Conservation (phyloP, 2,113 vertebrate species). For the Craseonycteris thonglongyai region DNA sequence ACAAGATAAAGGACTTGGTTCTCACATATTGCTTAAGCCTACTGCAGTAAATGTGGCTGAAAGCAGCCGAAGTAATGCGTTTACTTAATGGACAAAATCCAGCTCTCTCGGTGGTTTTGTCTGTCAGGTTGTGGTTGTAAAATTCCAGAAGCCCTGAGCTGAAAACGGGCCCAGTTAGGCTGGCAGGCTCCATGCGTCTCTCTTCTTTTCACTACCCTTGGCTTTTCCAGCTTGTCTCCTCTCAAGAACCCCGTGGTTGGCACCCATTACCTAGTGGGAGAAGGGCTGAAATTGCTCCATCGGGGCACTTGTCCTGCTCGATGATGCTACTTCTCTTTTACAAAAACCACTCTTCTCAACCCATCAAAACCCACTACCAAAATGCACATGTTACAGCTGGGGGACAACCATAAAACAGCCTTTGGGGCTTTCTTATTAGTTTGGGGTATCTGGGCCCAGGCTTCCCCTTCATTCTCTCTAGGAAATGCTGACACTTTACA, state of each 20-base stretch:
- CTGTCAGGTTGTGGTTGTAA: background rate
- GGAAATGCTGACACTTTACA: too few relatives aligned
- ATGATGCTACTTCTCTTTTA: background rate
- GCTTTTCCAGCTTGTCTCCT: background rate
- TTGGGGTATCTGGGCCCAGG: background rate
- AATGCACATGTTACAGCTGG: background rate
- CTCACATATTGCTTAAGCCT: background rate
- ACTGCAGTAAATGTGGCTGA: background rate
- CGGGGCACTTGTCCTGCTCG: background rate
- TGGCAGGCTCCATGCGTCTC: background rate
- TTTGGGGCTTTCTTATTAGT: background rate
- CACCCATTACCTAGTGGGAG: background rate
- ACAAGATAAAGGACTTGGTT: background rate
- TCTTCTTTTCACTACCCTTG: background rate
- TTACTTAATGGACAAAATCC: background rate
- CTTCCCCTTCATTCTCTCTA: background rate
- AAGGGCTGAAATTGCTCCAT: background rate
- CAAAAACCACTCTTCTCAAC: background rate
- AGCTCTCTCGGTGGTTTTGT: background rate
- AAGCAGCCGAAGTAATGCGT: background rate
- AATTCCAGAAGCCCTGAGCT: background rate
- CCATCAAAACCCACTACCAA: background rate
- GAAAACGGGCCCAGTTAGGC: background rate
- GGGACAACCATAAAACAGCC: background rate
- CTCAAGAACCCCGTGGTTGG: background rate